Percentiles rank a stretch among this genome's conserved stretches.
Evolutionary conservation across 2,888 invertebrate species (phyloP).

Genomic region (Caenorhabditis sp.): DNA sequence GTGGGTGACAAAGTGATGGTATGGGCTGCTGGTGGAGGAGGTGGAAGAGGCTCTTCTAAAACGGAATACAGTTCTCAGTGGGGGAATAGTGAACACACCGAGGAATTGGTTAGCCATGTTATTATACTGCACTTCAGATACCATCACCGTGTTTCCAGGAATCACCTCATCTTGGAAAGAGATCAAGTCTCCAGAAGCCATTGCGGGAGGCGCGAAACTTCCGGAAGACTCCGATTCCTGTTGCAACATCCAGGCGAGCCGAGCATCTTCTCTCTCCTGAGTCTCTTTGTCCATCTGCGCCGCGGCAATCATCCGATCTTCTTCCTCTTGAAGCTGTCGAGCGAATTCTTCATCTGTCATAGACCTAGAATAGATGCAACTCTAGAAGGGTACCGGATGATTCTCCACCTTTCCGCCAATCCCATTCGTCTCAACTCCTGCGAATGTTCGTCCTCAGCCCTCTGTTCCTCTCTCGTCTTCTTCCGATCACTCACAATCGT

Average conservation of each 20-base stretch:
- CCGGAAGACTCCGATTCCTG: constrained; percentile 14
- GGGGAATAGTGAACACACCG: constrained; percentile 34
- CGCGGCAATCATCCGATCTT: constrained; percentile 32
- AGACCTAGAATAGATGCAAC: too few relatives aligned
- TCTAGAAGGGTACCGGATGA: too few relatives aligned
- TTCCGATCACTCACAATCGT: constrained; percentile 61
- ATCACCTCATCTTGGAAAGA: constrained; percentile 47
- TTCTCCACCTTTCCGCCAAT: constrained; percentile 28
- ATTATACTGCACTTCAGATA: constrained; percentile 35
- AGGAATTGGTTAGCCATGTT: constrained; percentile 55
- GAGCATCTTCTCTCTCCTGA: constrained; percentile 37
- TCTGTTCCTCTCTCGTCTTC: constrained; percentile 57
- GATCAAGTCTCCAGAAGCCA: constrained; percentile 29
- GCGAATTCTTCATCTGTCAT: constrained; percentile 54
- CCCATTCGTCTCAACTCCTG: constrained; percentile 36
- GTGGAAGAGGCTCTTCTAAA: constrained; percentile 39
- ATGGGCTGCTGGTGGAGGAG: constrained; percentile 10
- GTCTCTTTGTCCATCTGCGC: constrained; percentile 37
- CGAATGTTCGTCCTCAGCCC: constrained; percentile 47
- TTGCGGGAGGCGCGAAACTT: background rate
- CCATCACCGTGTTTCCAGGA: background rate
- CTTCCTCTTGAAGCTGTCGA: constrained; percentile 51
- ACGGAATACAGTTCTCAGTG: background rate
- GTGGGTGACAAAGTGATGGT: constrained; percentile 49
- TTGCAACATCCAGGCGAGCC: constrained; percentile 36